Evolutionary conservation across 2,888 invertebrate species (phyloP).

Genomic region (Meteorus cinctellus): DNA sequence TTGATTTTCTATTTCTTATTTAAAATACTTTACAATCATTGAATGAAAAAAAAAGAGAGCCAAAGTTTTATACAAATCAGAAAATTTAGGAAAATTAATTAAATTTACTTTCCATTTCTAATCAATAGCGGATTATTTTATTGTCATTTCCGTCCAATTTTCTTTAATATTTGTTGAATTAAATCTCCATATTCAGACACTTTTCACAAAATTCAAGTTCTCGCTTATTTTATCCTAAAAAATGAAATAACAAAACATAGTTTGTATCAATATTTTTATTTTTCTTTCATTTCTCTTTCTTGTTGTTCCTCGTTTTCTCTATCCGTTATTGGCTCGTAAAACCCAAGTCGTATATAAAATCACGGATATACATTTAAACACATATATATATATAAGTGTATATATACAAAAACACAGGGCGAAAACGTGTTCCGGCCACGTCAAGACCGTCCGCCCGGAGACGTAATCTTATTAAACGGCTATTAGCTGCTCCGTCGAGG

Average conservation of each 20-base stretch:
- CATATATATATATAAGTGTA: neutral
- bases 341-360: neutral
- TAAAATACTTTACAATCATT: too few species aligned
- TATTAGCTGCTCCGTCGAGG: conserved; percentile 70
- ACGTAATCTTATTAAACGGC: conserved; percentile 73
- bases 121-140: too few species aligned
- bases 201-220: too few species aligned
- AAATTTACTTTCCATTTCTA: too few species aligned
- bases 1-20: neutral
- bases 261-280: neutral
- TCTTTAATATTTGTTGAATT: too few species aligned
- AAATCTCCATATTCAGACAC: too few species aligned
- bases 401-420: conserved; percentile 14
- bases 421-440: conserved; percentile 66
- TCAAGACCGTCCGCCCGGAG: conserved; percentile 67
- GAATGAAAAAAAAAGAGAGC: too few species aligned
- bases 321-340: conserved; percentile 2
- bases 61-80: neutral
- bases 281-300: neutral
- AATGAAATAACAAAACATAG: too few species aligned
- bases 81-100: too few species aligned
- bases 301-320: neutral
- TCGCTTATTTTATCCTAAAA: too few species aligned
- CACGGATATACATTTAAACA: neutral
- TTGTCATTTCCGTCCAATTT: too few species aligned